Conservation (phyloP, 1,140 invertebrate genomes). For the Drosophila pachea region DNA sequence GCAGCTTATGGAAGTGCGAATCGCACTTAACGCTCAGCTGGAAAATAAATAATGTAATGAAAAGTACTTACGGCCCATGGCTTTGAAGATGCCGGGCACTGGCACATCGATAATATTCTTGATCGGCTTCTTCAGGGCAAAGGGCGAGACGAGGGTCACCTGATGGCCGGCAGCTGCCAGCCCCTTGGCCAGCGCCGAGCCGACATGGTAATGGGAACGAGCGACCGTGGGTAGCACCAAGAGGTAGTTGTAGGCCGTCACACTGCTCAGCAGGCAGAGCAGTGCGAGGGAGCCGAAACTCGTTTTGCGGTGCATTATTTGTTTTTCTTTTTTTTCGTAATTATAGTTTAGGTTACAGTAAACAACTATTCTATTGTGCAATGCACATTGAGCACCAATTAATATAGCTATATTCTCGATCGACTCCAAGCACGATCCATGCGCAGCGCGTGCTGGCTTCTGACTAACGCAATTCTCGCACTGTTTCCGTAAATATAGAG, state of each 20-base stretch:
- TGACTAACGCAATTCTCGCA: slow-evolving; percentile 38
- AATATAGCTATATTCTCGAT: not conserved
- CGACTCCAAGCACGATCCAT: not conserved
- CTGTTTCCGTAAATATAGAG: slow-evolving; percentile 33
- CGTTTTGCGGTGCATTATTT: slow-evolving; percentile 37
- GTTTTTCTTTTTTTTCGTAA: not conserved
- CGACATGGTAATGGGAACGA: slow-evolving; percentile 82
- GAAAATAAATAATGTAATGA: too few species aligned
- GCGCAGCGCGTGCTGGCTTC: slow-evolving; percentile 6
- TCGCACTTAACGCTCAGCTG: too few species aligned
- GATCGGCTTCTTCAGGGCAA: slow-evolving; percentile 78
- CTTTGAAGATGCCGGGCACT: slow-evolving; percentile 28
- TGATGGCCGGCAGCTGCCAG: slow-evolving; percentile 81
- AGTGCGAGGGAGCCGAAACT: slow-evolving; percentile 43
- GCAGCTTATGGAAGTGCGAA: not conserved
- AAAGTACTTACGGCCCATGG: slow-evolving; percentile 49
- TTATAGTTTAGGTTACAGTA: not conserved
- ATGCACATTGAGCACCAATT: not conserved
- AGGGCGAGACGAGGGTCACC: slow-evolving; percentile 81
- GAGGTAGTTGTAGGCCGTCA: slow-evolving; percentile 64
- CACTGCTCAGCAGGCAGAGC: slow-evolving; percentile 51
- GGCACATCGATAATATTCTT: slow-evolving; percentile 81
- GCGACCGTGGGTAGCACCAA: slow-evolving; percentile 79
- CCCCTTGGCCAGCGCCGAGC: slow-evolving; percentile 80
- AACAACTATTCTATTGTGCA: slow-evolving; percentile 1